Conservation (phyloP, 37 sponge, comb jelly and placozoan species). For the Eunapius fragilis region DNA sequence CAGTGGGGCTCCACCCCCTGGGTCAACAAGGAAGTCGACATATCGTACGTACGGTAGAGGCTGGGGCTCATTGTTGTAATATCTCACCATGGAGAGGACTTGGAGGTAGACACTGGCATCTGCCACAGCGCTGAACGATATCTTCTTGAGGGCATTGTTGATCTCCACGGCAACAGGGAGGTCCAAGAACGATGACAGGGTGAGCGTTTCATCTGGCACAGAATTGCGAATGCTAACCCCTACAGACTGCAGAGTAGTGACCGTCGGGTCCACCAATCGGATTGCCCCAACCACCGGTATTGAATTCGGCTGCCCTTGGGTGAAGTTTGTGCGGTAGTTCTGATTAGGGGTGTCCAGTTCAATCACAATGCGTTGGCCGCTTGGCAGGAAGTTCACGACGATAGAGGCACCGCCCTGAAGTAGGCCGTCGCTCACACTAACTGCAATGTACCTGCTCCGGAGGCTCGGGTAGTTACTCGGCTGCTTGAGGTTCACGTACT, state of each 20-base stretch:
- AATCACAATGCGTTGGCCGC: slow-evolving; percentile 53
- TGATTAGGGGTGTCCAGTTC: slow-evolving; percentile 60
- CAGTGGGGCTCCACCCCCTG: slow-evolving; percentile 76
- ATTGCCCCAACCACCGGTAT: slow-evolving; percentile 21
- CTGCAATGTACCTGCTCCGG: slow-evolving; percentile 46
- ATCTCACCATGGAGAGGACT: slow-evolving; percentile 54
- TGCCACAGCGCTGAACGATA: slow-evolving; percentile 50
- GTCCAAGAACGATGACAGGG: neutral
- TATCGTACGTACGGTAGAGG: slow-evolving; percentile 51
- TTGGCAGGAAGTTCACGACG: slow-evolving; percentile 52
- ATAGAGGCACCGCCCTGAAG: slow-evolving; percentile 16
- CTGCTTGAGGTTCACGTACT: slow-evolving; percentile 51
- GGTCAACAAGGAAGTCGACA: slow-evolving; percentile 64
- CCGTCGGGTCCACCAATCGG: slow-evolving; percentile 54
- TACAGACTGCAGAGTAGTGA: slow-evolving; percentile 44
- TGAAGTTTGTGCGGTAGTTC: slow-evolving; percentile 52
- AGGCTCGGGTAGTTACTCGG: slow-evolving; percentile 55
- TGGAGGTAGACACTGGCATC: slow-evolving; percentile 27
- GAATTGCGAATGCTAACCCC: slow-evolving; percentile 49
- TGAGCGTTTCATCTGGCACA: slow-evolving; percentile 9
- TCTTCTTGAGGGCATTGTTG: slow-evolving; percentile 53
- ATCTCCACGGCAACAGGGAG: slow-evolving; percentile 53
- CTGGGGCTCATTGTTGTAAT: slow-evolving; percentile 63
- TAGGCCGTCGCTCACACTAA: slow-evolving; percentile 48
- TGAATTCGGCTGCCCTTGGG: slow-evolving; percentile 13